Base-by-base conservation (phyloP, 1,140 invertebrate species). In the Nymphalis io region DNA sequence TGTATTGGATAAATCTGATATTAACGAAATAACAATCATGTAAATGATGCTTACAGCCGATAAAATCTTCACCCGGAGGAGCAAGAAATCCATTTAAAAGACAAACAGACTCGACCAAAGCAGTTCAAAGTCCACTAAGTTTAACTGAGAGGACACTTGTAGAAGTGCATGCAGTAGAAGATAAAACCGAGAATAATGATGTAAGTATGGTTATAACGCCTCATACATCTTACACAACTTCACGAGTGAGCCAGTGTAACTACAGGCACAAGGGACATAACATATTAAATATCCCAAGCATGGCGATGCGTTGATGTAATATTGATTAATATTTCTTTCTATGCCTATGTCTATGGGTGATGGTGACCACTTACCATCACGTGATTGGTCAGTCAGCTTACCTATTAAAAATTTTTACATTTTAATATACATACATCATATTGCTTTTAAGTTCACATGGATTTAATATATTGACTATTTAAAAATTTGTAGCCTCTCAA, bases 41-140 rank as follows among this genome's bases (percentile, higher is more conserved):
- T 20, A 21, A 8, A 33, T 8, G 10, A 8, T 46, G 3, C 58
- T 83, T 87, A 48, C 69, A 92, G 92, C 89, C 91, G 16, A 87
- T 92, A 53, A 92, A 83, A 76, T 84, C 88, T 8, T 89, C 86
- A 1, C 88, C 90, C 0, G 82, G 84, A 5, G 85, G 86, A 2
- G 76, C 79, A 0, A 57, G 91, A 39, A 92, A 92, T 72, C 91
- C 91, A n/a, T 92, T 92, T 60, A 88, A 76, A 23, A 91, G 90
- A 68, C 88, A 91, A 70, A 79, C 81, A 2, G 83, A 89, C n/a
- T 23, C 70, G 2, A 60, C 74, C 3, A 88, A 85, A 42, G 78
- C 61, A 27, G 73, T 65, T 0, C 84, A 80, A 38, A 91, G 86
- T 62, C 88, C 92, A 1, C 69, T 92, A 23, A 87, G 76, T 21